Percentiles rank a stretch among this genome's conserved stretches.
Evolutionary conservation across 2,888 invertebrate species (phyloP).

Genomic region (Phorcus lineatus): DNA sequence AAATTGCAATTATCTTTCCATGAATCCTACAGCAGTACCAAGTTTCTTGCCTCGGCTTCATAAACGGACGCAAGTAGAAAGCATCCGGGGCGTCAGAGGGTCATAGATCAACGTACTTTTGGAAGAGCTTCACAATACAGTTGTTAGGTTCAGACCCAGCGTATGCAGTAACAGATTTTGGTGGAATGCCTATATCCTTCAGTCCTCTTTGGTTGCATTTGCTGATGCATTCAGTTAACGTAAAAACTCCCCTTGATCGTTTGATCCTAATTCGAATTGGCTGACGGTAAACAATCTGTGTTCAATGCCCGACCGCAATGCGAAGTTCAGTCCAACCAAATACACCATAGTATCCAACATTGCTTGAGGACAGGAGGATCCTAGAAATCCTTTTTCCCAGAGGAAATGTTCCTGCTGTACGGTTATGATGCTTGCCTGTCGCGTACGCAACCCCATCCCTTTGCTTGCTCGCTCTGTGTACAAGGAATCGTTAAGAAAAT

Average conservation of each 20-base stretch:
- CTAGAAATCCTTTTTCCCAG: slow-evolving; percentile 8
- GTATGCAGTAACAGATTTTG: slow-evolving; percentile 15
- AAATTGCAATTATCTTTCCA: no score
- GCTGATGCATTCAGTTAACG: background rate
- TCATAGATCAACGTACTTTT: no score
- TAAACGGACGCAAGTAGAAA: no score
- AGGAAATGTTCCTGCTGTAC: background rate
- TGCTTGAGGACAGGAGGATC: background rate
- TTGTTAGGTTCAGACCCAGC: no score
- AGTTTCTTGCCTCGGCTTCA: no score
- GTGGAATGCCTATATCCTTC: background rate
- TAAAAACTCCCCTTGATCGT: background rate
- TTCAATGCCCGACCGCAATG: background rate
- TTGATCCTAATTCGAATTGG: background rate
- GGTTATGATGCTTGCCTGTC: background rate
- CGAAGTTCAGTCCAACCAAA: background rate
- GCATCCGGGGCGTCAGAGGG: no score
- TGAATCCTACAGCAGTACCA: no score
- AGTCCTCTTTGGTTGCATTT: background rate
- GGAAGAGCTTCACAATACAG: no score
- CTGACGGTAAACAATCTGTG: background rate
- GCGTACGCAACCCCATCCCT: background rate
- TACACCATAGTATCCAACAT: background rate
- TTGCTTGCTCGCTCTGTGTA: background rate
- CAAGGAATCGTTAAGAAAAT: background rate